These are phyloP conservation scores for Ammodytes dubius DNA, from an alignment of 2,113 vertebrate species.

Conservation along the genomic window DNA sequence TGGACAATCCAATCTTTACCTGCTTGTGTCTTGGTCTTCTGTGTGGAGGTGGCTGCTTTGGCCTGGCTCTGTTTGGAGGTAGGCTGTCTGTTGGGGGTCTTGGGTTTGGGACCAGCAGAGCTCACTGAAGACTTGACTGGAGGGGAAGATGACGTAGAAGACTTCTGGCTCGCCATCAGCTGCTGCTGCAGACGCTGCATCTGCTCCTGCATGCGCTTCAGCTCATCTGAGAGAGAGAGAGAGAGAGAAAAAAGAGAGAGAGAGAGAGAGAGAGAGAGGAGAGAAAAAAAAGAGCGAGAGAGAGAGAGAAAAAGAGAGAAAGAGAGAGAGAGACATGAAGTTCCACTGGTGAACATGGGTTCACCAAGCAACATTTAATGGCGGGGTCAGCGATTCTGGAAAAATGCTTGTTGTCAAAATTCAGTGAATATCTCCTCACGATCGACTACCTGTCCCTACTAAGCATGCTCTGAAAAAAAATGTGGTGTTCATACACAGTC, in stretches of 20 bases:
- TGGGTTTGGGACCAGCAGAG: slow-evolving; percentile 22
- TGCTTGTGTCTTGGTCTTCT: slow-evolving; percentile 30
- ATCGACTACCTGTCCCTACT: too few relatives aligned
- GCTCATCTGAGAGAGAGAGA: slow-evolving; percentile 69
- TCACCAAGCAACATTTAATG: too few relatives aligned
- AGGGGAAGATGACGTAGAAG: slow-evolving; percentile 6
- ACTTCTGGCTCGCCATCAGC: slow-evolving; percentile 72
- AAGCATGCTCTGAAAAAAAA: too few relatives aligned
- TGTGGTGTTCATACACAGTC: too few relatives aligned
- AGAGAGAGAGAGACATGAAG: background rate
- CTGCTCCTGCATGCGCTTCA: slow-evolving; percentile 82
- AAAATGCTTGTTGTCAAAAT: too few relatives aligned
- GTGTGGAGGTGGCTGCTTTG: slow-evolving; percentile 23
- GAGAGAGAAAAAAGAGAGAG: too few relatives aligned
- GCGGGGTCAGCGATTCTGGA: too few relatives aligned
- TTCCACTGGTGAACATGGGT: background rate
- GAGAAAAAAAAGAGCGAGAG: background rate
- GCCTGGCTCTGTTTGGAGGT: slow-evolving; percentile 13
- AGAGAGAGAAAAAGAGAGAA: background rate
- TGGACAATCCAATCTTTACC: slow-evolving; percentile 46
- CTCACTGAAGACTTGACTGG: slow-evolving; percentile 9
- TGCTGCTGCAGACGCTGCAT: slow-evolving; percentile 85
- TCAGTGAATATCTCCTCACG: too few relatives aligned
- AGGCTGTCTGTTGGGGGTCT: slow-evolving; percentile 1
- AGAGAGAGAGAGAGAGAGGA: background rate